Evolutionary conservation across 2,888 invertebrate species (phyloP), one percentile per base, ranked within the genome.

Genomic region (Eumacrocentrus americanus): DNA sequence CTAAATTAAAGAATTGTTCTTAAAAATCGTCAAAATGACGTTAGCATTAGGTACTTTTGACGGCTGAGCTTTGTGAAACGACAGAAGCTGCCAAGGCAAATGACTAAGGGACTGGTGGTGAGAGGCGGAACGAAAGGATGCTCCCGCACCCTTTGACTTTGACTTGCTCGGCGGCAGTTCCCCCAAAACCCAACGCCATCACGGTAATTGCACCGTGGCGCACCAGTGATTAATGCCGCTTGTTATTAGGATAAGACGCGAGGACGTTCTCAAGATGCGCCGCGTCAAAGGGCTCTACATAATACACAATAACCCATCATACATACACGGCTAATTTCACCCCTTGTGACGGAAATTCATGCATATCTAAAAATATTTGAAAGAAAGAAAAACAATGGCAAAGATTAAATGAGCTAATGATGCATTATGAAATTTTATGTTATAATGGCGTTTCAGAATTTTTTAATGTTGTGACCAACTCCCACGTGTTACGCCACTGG

Each of bases 221-320:
- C 68, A 70, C 67, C 66, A 66, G 71, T 75, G 76, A 75, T 76
- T 76, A 74, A 76, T 74, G 72, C 67, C 66, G 70, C 73, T 72
- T 71, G 71, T 71, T 74, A 72, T 74, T 75, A 75, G 70, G 70
- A 75, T 71, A 71, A 71, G 66, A 67, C 67, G 66, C 59, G 62
- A 67, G 70, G 66, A 72, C 66, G 64, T 70, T 71, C 64, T 61
- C 66, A 70, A 69, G 70, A 69, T 67, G 68, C 64, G 59, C 59
- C 35, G 54, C 47, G 64, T 71, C 70, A 70, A 73, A 73, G 72
- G 68, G 63, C 70, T 61, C 60, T 58, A 29, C 16, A 54, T 54
- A 42, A 29, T 9, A 29, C 29, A 29, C 29, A 29, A n/a, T n/a
- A n/a, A n/a, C n/a, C n/a, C n/a, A n/a, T n/a, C 29, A 29, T 9